Conservation (phyloP, 2,113 vertebrate genomes). For the Malurus melanocephalus region DNA sequence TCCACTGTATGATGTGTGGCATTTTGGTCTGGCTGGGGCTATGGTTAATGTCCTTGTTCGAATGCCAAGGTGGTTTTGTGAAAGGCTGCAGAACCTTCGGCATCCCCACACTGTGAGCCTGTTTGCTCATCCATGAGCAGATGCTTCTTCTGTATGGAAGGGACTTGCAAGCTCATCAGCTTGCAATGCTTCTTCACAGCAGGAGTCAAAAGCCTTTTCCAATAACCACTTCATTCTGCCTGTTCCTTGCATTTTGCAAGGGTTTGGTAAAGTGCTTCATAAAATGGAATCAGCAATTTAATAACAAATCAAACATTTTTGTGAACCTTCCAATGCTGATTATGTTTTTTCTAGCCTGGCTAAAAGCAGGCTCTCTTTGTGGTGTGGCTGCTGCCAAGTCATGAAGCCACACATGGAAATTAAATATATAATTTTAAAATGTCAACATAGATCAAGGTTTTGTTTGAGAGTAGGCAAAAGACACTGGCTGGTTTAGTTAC, state of each 20-base stretch:
- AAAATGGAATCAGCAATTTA: constrained; percentile 16
- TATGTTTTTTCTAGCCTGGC: constrained; percentile 23
- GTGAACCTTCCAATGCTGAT: constrained; percentile 36
- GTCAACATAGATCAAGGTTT: background rate
- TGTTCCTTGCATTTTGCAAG: background rate
- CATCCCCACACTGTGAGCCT: fast-evolving
- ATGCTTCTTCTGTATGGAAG: background rate
- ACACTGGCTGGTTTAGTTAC: background rate
- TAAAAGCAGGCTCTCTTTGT: constrained; percentile 16
- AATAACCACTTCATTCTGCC: background rate
- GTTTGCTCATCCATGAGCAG: background rate
- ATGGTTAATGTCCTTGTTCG: background rate
- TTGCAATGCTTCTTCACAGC: background rate
- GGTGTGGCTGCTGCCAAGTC: constrained; percentile 16
- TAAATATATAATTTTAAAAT: constrained; percentile 19
- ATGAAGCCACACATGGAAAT: constrained; percentile 29
- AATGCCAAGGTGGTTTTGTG: background rate
- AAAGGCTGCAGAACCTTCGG: background rate
- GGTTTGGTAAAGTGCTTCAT: constrained; percentile 13
- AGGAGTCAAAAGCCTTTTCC: background rate
- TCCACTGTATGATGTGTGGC: background rate
- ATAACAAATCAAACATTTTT: constrained; percentile 52
- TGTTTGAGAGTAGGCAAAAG: background rate
- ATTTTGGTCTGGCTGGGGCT: background rate
- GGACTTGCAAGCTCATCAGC: background rate